Conservation (phyloP, 2,888 invertebrate genomes). For the Lydus trimaculatus region DNA sequence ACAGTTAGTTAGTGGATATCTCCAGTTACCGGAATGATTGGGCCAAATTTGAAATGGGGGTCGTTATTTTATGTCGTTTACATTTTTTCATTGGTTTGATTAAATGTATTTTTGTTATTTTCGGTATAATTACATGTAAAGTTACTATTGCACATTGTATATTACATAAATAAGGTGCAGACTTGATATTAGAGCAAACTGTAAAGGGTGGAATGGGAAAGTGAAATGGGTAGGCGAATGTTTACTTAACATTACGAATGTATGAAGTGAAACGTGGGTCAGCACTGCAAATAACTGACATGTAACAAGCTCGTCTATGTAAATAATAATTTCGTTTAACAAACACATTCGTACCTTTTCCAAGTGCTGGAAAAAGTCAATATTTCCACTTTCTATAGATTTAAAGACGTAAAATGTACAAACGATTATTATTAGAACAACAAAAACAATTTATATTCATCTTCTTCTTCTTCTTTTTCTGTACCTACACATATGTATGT, state of each 20-base stretch:
- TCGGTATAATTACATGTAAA: not conserved
- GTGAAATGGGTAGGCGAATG: constrained; percentile 43
- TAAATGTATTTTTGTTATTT: constrained; percentile 16
- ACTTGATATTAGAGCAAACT: constrained; percentile 14
- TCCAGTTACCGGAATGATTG: constrained; percentile 28
- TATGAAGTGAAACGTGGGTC: constrained; percentile 56
- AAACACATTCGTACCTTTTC: constrained; percentile 56
- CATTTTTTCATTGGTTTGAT: constrained; percentile 22
- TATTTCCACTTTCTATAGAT: constrained; percentile 15
- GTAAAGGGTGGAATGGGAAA: constrained; percentile 40
- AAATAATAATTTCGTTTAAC: constrained; percentile 63
- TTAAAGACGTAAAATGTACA: not conserved
- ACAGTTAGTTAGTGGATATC: constrained; percentile 12
- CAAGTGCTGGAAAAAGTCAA: constrained; percentile 23
- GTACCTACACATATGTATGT: not conserved
- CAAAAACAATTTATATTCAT: not conserved
- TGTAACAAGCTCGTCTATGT: constrained; percentile 59
- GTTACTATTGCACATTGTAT: not conserved
- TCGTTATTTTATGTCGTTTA: not conserved
- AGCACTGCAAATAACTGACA: constrained; percentile 58
- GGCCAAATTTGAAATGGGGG: constrained; percentile 11
- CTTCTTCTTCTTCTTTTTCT: not conserved
- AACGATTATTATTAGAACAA: not conserved
- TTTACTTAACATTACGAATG: constrained; percentile 60
- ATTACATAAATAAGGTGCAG: not conserved